Base-by-base conservation (phyloP, 1,140 invertebrate species). In the Agrypnia vestita region DNA sequence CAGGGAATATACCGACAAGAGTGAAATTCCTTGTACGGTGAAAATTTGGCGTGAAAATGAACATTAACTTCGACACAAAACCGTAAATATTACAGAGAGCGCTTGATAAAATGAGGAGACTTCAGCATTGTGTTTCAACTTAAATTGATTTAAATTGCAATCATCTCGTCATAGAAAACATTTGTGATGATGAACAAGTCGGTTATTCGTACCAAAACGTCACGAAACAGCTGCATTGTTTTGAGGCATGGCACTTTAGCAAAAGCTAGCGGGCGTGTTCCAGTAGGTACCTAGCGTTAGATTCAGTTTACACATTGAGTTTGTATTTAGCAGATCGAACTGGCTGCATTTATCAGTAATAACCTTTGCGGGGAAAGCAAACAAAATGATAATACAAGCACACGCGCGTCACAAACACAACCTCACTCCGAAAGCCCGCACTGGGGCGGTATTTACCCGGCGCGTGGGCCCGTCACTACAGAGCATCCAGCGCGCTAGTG, bases 1-100 rank as follows among this genome's bases (percentile, higher is more conserved):
- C 85, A 35, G 44, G 6, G 47, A 71, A 82, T 82, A 83, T 80
- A 78, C 19, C 64, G 46, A 62, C 64, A 80, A 73, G 73, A 61
- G 55, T 56, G n/a, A 64, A 53, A 44, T 61, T 67, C 13, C 43
- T 77, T 55, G 74, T 49, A 67, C 55, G 62, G 35, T 69, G 73
- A 44, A 49, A 69, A 64, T 64, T 64, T 25, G 9, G 11, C 19
- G 61, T 64, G 61, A 64, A 64, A 64, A 59, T 13, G 35, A 25
- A 64, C 8, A 4, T n/a, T 12, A 35, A 62, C 8, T 9, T 51
- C 11, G 49, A 51, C 11, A 51, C 11, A 3, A 51, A 51, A 51
- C 49, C 49, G 1, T 51, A 13, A 3, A 13, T 9, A 51, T 13
- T 51, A 4, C 49, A 35, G 25, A 35, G 25, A 35, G 1, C 25